Conservation (phyloP, 92 coral and sea anemone species). For the Bergia sp. region DNA sequence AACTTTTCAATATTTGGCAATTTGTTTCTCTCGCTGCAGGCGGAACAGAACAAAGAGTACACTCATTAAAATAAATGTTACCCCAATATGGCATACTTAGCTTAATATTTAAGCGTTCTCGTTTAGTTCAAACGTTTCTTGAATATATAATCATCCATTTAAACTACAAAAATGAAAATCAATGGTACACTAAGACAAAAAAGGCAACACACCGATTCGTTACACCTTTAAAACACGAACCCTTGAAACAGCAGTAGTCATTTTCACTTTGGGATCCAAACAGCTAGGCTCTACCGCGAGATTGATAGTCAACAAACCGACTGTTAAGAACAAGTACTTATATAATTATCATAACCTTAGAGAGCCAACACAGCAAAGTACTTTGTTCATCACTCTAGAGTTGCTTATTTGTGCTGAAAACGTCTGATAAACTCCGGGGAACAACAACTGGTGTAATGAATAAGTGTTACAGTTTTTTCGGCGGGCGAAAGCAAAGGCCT, state of each 20-base stretch:
- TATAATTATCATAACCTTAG: neutral
- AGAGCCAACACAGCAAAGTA: too few relatives aligned
- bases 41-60: neutral
- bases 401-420: too few relatives aligned
- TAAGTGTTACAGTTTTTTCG: constrained; percentile 6
- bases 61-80: neutral
- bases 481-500: constrained; percentile 28
- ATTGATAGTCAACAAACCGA: neutral
- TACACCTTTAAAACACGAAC: neutral
- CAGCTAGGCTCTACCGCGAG: neutral
- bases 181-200: neutral
- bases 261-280: neutral
- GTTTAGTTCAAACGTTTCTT: neutral
- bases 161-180: neutral
- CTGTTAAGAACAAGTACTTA: neutral
- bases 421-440: neutral
- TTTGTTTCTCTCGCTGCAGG: neutral
- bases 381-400: too few relatives aligned
- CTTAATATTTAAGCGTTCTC: neutral
- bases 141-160: neutral
- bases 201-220: neutral
- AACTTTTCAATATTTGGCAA: constrained; percentile 17
- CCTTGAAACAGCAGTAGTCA: too few relatives aligned
- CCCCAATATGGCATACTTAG: constrained; percentile 2
- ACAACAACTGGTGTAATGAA: neutral